Evolutionary conservation across 2,113 vertebrate genomes (phyloP).

Genomic region (Rhegmatorhina hoffmannsi): DNA sequence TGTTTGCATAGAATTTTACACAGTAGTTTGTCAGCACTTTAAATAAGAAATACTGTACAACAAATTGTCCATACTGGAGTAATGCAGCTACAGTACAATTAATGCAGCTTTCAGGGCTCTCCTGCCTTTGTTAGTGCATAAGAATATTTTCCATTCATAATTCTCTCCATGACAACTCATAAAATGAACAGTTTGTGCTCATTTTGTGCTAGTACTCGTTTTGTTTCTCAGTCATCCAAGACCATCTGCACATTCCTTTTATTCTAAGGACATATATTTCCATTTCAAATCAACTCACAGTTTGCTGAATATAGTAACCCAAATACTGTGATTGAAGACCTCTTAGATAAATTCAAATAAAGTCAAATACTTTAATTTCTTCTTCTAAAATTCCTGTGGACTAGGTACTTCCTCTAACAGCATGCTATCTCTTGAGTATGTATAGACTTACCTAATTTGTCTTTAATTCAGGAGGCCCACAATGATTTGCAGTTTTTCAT

Average conservation of each 20-base stretch:
- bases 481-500: not conserved
- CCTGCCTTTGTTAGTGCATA: conserved; percentile 17
- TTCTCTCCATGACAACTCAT: conserved; percentile 65
- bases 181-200: conserved; percentile 67
- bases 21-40: not conserved
- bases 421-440: not conserved
- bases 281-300: conserved; percentile 42
- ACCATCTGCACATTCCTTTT: conserved; percentile 65
- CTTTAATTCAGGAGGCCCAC: not conserved
- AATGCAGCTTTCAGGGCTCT: conserved; percentile 36
- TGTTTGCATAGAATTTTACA: not conserved
- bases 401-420: not conserved
- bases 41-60: conserved; percentile 29
- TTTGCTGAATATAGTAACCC: conserved; percentile 46
- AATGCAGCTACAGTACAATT: conserved; percentile 20
- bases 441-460: not conserved
- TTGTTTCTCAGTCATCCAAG: conserved; percentile 63
- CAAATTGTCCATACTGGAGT: conserved; percentile 24
- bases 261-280: conserved; percentile 49
- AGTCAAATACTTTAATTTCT: conserved; percentile 2
- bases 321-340: conserved; percentile 21
- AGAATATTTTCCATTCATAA: conserved; percentile 64
- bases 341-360: conserved; percentile 5
- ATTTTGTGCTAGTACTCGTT: conserved; percentile 51
- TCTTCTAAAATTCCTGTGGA: not conserved